Evolutionary conservation across 2,888 invertebrate genomes (phyloP), one percentile per base, ranked within the genome.

Genomic region (Coecobrya sp.): DNA sequence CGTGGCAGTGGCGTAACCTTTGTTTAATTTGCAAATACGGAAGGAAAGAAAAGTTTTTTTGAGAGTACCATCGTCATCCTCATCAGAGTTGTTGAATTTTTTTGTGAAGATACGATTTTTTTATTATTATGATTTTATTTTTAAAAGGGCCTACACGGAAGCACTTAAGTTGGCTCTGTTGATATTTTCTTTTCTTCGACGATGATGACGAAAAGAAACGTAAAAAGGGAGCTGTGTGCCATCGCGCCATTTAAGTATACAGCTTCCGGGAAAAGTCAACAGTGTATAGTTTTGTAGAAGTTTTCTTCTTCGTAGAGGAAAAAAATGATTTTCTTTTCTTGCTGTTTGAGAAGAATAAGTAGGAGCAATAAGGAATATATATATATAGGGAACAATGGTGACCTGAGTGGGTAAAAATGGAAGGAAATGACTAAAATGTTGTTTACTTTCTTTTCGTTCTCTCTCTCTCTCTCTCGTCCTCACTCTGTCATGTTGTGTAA

Each of bases 401-500:
- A 73, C 49, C 73, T 59, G 62, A 79, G 52, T 59, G 59, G 30
- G 45, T 19, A 65, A 87, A 87, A 76, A 25, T 55, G 73, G 73
- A 89, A n/a, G 82, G 82, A 89, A 84, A 82, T 73, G 82, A 59
- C 84, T 55, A 82, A 65, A 89, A 89, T 84, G 55, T 81, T 89
- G 89, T 89, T 89, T 89, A 89, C 84, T 89, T 79, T 30, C 42
- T 68, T 81, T 45, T 65, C 27, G 30, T 68, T 22, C 55, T 84
- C 8, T 36, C 22, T 27, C 30, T 30, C 30, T 19, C 55, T 82
- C n/a, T 30, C n/a, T 82, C 55, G 30, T 5, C n/a, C n/a, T 30
- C 30, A 45, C 55, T 82, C n/a, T 30, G 11, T 82, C 55, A 55
- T 5, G 82, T 70, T n/a, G 16, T 65, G 19, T 59, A 8, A 59